Base-by-base conservation (phyloP, 2,797 vertebrate species). In the Trematomus bernacchii region DNA sequence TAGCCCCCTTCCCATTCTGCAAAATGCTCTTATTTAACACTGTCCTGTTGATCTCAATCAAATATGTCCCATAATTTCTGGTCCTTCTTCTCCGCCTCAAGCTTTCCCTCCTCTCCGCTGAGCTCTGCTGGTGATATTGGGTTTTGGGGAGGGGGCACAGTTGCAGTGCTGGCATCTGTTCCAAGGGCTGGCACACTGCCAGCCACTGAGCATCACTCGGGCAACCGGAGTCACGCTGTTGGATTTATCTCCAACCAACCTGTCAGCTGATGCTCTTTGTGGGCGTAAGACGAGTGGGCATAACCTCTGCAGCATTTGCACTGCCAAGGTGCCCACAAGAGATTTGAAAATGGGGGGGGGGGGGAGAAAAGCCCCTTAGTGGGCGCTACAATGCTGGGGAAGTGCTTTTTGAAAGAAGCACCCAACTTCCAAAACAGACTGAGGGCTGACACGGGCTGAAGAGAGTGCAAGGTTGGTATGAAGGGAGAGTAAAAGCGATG, bases 241-340 rank as follows among this genome's bases (percentile, higher is more conserved):
- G 88, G 87, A 92, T 91, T 90, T 87, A 90, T 90, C 85, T 87
- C 86, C 85, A 80, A 89, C 91, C 87, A 81, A 91, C 79, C 91
- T 85, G 88, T 92, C 91, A 93, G 89, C 90, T 89, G 89, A 92
- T 85, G 86, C 82, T 90, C 85, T 88, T 87, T 89, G 89, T 89
- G 85, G 87, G 84, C 58, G 50, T 60, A 74, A 84, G 87, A 85
- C 15, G 63, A 89, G 87, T 83, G 68, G 83, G 83, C 85, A 79
- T 66, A 82, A 87, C 80, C 79, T 80, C 82, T 72, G 59, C 79
- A 86, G 79, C 77, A 75, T 69, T 86, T 33, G 16, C 84, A 53
- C 74, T 77, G 76, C 86, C 78, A 79, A 79, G 73, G 78, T 84
- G 78, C 75, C 71, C 78, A 69, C 43, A 47, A 71, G 80, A 85